Base-by-base conservation (phyloP, 2,113 vertebrate species). In the Oncorhynchus mykiss region DNA sequence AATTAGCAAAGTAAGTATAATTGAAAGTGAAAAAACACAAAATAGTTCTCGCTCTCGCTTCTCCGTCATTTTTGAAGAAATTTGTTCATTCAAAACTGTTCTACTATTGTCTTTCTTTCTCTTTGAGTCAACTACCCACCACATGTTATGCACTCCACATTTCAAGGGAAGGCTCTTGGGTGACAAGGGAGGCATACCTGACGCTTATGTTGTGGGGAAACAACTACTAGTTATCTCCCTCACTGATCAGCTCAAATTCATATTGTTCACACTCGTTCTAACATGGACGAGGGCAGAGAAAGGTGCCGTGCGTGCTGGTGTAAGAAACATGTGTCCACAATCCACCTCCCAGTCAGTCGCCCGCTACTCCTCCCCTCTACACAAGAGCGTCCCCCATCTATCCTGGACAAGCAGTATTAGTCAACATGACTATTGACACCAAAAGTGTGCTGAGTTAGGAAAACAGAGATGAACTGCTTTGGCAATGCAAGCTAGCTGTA, bases 231-330 rank as follows among this genome's bases (percentile, higher is more conserved):
- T 68, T 78, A 83, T 85, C 79, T 75, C n/a, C 13, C 9, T 76
- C 76, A 71, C 62, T 81, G 71, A 76, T 80, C 77, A 78, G 18
- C 45, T 60, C 62, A 64, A 70, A 81, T 83, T 54, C 13, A 9
- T 84, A 83, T 73, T 78, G 83, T 85, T 80, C 77, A 74, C 83
- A 79, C 84, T 81, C 72, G 70, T 9, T 57, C 78, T 80, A 76
- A 81, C 82, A 79, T 57, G 73, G 67, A 66, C 60, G 69, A 81
- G 82, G 74, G 51, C 74, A 22, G 60, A 66, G 74, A 49, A 39
- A 73, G 59, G 24, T 70, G 20, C 59, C 11, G 29, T 29, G 22
- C 62, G 22, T 51, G 24, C 57, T 16, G 29, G 13, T 31, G 67
- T 54, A 31, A 54, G 34, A 64, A 67, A 68, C 65, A 71, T 54